Conservation (phyloP, 92 coral and sea anemone species). For the Scolanthus callimorphus region DNA sequence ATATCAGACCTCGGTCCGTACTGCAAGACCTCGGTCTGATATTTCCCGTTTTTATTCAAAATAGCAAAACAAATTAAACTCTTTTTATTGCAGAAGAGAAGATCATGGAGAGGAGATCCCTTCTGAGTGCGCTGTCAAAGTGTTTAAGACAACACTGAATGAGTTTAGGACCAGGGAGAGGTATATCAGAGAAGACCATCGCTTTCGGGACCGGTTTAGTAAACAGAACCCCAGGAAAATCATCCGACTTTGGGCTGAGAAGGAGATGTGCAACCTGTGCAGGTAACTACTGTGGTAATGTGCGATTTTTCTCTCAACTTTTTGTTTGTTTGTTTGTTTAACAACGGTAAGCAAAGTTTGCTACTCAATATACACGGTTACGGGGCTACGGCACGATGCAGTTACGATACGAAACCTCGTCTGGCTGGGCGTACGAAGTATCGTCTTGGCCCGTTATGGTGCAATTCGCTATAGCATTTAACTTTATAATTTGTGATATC, state of each 20-base stretch:
- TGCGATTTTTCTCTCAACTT: neutral
- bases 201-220: slow-evolving; percentile 91
- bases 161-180: slow-evolving; percentile 98
- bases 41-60: no score
- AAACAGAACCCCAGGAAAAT: slow-evolving; percentile 96
- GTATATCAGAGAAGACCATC: slow-evolving; percentile 96
- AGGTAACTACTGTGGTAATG: slow-evolving; percentile 42
- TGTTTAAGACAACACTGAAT: slow-evolving; percentile 92
- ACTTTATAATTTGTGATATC: no score
- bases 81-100: slow-evolving; percentile 6
- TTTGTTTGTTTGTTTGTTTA: neutral
- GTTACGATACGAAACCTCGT: no score
- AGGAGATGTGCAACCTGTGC: slow-evolving; percentile 96
- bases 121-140: slow-evolving; percentile 93
- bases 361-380: no score
- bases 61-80: no score
- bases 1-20: no score
- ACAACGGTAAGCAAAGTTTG: no score
- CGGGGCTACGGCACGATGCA: no score
- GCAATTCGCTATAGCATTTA: no score
- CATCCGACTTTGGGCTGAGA: slow-evolving; percentile 97
- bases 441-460: no score
- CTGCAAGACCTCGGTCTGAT: no score
- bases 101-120: slow-evolving; percentile 62
- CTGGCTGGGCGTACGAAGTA: no score